These are phyloP conservation scores for Metallyticus violacea DNA, from an alignment of 2,888 invertebrate genomes.

Conservation along the genomic window DNA sequence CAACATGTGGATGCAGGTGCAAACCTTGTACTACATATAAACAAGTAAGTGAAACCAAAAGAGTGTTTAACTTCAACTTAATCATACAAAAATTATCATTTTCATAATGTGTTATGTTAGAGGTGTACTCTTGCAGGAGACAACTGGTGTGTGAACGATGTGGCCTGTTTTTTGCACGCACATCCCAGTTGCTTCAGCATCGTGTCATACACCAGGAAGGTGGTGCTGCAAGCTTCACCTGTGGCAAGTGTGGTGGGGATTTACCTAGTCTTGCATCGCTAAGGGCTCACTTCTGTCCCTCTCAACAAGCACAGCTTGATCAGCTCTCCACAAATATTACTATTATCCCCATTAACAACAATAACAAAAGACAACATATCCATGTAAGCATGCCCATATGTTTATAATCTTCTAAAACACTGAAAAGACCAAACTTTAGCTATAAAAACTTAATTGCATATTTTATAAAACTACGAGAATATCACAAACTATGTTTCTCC, in stretches of 20 bases:
- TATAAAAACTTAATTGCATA: no score
- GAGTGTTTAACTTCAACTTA: no score
- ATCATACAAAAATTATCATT: no score
- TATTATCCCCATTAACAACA: not conserved
- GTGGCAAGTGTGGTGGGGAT: not conserved
- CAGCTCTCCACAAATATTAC: not conserved
- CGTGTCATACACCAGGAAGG: not conserved
- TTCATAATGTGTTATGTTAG: no score
- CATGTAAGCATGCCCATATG: not conserved
- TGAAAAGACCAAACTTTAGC: no score
- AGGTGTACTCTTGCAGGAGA: not conserved
- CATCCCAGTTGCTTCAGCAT: not conserved
- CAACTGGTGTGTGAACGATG: not conserved
- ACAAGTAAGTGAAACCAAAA: no score
- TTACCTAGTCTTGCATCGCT: not conserved
- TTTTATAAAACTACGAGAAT: no score
- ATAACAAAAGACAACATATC: not conserved
- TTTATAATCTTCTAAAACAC: no score
- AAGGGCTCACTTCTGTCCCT: not conserved
- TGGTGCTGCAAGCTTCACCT: not conserved
- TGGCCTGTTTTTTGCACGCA: not conserved
- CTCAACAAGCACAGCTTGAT: not conserved
- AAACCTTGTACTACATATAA: no score
- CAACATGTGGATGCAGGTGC: no score
- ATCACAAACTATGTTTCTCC: no score